Evolutionary conservation across 2,113 vertebrate genomes (phyloP).

Genomic region (Phaethon lepturus): DNA sequence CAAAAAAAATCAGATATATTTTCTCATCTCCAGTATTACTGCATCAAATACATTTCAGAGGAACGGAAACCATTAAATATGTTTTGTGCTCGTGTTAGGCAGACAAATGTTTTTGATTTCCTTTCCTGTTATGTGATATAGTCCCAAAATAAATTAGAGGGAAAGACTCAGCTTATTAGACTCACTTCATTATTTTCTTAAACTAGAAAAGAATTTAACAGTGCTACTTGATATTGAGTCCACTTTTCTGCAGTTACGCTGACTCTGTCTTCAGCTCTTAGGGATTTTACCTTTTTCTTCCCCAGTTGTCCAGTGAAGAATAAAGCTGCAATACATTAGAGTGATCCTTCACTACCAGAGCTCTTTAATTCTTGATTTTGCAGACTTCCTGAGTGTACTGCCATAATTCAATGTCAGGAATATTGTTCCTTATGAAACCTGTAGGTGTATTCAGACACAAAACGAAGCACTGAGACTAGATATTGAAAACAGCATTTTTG

Average conservation of each 20-base stretch:
- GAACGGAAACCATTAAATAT: background rate
- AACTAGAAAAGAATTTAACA: background rate
- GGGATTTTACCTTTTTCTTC: background rate
- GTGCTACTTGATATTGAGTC: background rate
- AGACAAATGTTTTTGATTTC: constrained; percentile 54
- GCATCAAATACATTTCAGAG: background rate
- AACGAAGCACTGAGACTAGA: background rate
- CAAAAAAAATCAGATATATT: background rate
- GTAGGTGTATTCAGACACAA: background rate
- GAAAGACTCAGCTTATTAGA: constrained; percentile 2
- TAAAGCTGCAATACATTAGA: background rate
- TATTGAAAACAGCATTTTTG: background rate
- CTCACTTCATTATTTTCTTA: constrained; percentile 4
- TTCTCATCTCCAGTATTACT: background rate
- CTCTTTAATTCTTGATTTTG: background rate
- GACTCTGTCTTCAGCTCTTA: background rate
- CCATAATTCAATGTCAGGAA: background rate
- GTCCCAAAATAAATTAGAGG: constrained; percentile 20
- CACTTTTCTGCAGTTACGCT: background rate
- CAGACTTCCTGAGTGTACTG: background rate
- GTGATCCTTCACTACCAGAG: background rate
- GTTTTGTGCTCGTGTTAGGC: background rate
- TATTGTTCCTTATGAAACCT: background rate
- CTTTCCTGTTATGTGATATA: constrained; percentile 29
- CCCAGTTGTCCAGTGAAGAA: background rate